Percentiles rank a stretch among this genome's conserved stretches.
Evolutionary conservation across 2,888 invertebrate species (phyloP).

Genomic region (Acrobasis repandana): DNA sequence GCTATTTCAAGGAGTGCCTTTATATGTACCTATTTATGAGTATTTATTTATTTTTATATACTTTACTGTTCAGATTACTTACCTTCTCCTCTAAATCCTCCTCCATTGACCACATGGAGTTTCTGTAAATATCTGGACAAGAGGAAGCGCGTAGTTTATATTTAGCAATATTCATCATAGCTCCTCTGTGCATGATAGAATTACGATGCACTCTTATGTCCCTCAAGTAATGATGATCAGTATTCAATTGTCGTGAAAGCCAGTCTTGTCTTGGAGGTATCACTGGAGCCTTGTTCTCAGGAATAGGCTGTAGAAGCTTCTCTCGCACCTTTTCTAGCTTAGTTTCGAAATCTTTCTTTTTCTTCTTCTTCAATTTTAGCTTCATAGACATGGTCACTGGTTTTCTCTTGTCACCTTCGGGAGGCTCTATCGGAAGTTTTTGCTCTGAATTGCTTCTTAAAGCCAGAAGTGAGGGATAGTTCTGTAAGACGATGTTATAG

Average conservation of each 20-base stretch:
- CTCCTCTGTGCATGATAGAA: slow-evolving; percentile 93
- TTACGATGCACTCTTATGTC: slow-evolving; percentile 89
- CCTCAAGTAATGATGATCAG: slow-evolving; percentile 86
- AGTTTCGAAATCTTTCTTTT: slow-evolving; percentile 67
- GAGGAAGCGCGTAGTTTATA: slow-evolving; percentile 94
- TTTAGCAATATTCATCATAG: slow-evolving; percentile 92
- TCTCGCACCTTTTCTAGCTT: slow-evolving; percentile 69
- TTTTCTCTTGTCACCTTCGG: slow-evolving; percentile 64
- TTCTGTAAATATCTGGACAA: slow-evolving; percentile 94
- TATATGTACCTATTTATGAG: too few species aligned
- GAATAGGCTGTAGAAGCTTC: slow-evolving; percentile 70
- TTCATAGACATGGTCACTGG: slow-evolving; percentile 86
- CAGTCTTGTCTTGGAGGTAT: slow-evolving; percentile 64
- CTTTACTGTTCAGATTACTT: slow-evolving; percentile 20
- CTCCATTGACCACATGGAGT: slow-evolving; percentile 92
- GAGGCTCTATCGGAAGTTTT: slow-evolving; percentile 72
- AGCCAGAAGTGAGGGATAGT: slow-evolving; percentile 87
- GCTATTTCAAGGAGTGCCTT: too few species aligned
- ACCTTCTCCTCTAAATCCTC: slow-evolving; percentile 86
- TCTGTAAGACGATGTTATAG: slow-evolving; percentile 87
- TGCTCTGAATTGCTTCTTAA: slow-evolving; percentile 86
- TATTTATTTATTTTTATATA: too few species aligned
- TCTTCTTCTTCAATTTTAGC: slow-evolving; percentile 70
- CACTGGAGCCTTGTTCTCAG: slow-evolving; percentile 65
- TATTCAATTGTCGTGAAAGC: slow-evolving; percentile 78